These are phyloP conservation scores for Hipposideros larvatus DNA, from an alignment of 2,797 vertebrate species.

Conservation along the genomic window DNA sequence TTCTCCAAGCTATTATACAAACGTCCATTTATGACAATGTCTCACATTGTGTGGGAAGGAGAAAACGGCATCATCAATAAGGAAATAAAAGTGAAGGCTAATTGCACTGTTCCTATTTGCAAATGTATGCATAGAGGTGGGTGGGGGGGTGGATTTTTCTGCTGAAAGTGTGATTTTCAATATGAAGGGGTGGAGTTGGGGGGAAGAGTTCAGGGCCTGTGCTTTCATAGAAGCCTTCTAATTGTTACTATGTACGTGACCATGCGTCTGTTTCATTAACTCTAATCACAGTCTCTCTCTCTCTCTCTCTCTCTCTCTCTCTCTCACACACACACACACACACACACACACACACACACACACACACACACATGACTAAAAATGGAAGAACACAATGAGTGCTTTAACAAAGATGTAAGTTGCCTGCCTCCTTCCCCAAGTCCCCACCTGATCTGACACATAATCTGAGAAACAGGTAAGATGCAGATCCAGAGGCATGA, in stretches of 20 bases:
- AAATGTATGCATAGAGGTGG: background rate
- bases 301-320: no score
- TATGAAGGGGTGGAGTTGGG: background rate
- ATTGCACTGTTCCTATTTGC: constrained; percentile 37
- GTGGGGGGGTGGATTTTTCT: constrained; percentile 14
- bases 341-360: background rate
- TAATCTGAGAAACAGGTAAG: background rate
- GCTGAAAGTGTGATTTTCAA: constrained; percentile 45
- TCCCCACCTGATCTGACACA: background rate
- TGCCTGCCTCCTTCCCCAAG: background rate
- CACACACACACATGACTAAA: background rate
- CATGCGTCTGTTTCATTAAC: constrained; percentile 27
- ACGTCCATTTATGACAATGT: background rate
- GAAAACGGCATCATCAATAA: background rate
- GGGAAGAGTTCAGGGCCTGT: background rate
- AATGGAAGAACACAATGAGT: background rate
- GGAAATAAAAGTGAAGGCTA: constrained; percentile 47
- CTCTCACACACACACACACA: background rate
- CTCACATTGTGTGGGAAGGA: constrained; percentile 18
- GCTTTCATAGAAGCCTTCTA: constrained; percentile 16
- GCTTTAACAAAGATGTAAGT: background rate
- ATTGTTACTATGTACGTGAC: constrained; percentile 4
- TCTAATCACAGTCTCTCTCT: background rate
- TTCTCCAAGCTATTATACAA: constrained; percentile 66
- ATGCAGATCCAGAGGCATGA: background rate